These are phyloP conservation scores for Megaceryle torquata DNA, from an alignment of 2,113 vertebrate genomes.

Conservation along the genomic window DNA sequence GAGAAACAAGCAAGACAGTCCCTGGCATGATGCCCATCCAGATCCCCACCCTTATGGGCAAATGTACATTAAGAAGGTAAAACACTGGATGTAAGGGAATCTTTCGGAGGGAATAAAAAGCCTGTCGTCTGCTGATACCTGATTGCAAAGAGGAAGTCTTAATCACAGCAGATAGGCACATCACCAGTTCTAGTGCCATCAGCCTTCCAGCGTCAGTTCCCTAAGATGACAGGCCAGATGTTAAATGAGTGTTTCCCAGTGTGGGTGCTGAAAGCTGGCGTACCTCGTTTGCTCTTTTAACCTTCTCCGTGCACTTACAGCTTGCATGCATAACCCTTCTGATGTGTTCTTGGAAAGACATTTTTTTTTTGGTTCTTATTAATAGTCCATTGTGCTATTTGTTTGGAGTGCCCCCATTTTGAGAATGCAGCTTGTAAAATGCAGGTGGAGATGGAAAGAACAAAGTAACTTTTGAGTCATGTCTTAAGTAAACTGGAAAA, in stretches of 20 bases:
- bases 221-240: not conserved
- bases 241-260: not conserved
- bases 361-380: not conserved
- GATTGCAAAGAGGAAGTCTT: not conserved
- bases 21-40: accelerated
- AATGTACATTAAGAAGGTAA: not conserved
- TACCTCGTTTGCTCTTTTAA: not conserved
- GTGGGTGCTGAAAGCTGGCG: not conserved
- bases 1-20: not conserved
- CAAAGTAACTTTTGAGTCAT: not conserved
- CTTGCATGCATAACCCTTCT: not conserved
- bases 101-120: not conserved
- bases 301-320: not conserved
- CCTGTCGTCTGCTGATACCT: not conserved
- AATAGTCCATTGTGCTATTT: not conserved
- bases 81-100: not conserved
- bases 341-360: not conserved
- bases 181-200: not conserved
- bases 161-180: not conserved
- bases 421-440: not conserved
- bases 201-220: not conserved
- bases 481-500: not conserved
- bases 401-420: not conserved
- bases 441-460: not conserved
- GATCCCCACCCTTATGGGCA: not conserved